Conservation (phyloP, 2,888 invertebrate genomes). For the Chloroclysta siterata region DNA sequence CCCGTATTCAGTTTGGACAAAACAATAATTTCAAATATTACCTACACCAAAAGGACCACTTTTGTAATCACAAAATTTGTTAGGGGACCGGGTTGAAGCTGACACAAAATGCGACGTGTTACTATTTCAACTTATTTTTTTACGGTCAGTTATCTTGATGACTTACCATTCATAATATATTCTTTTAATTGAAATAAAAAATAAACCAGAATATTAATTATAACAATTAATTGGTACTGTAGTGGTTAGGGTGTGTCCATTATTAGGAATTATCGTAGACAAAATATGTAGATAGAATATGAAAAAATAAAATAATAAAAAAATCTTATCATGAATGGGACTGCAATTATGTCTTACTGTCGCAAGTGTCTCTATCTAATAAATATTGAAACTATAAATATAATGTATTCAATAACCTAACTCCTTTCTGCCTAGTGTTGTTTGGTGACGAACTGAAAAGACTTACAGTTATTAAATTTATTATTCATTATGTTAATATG, state of each 20-base stretch:
- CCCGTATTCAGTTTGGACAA: too few relatives aligned
- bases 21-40: too few relatives aligned
- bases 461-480: not conserved
- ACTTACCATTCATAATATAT: too few relatives aligned
- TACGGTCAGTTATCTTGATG: too few relatives aligned
- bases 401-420: slow-evolving; percentile 17
- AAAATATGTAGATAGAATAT: slow-evolving; percentile 50
- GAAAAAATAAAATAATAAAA: slow-evolving; percentile 46
- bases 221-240: slow-evolving; percentile 48
- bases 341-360: slow-evolving; percentile 24
- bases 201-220: not conserved
- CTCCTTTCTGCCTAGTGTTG: slow-evolving; percentile 12
- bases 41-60: too few relatives aligned
- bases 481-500: slow-evolving; percentile 47
- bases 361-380: slow-evolving; percentile 24
- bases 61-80: too few relatives aligned
- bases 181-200: not conserved
- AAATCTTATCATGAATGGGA: slow-evolving; percentile 29
- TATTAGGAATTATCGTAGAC: slow-evolving; percentile 51
- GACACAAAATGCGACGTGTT: too few relatives aligned
- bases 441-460: slow-evolving; percentile 13
- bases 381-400: slow-evolving; percentile 20
- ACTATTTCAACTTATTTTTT: too few relatives aligned
- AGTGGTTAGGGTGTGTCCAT: slow-evolving; percentile 63
- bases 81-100: too few relatives aligned